Base-by-base conservation (phyloP, 2,888 invertebrate genomes). In the Neoitamus cyanurus region DNA sequence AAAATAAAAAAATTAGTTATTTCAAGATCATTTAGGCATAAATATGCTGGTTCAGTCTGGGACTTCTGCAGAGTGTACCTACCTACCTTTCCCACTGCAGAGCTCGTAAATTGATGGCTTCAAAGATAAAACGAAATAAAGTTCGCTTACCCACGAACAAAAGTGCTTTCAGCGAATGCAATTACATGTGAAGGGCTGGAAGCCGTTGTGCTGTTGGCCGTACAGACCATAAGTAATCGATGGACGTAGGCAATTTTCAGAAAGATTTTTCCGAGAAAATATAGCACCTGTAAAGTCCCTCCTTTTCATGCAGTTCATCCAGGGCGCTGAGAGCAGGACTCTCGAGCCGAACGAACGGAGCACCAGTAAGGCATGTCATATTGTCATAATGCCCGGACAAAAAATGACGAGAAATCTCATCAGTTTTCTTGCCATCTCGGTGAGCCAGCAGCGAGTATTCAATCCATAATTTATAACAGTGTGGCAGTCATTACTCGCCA, bases 381-480 rank as follows among this genome's bases (percentile, higher is more conserved):
- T 42, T 42, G n/a, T n/a, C n/a, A 36, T 36, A 36, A 73, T 30
- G 46, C 25, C n/a, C 48, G 31, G 31, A 34, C 31, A 20, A 58
- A 34, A 78, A 58, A 13, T 48, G 5, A 77, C 42, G 28, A 77
- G 20, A 46, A 77, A 31, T 58, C 78, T 58, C 48, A 48, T 78
- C 78, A 78, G 30, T 15, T 78, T 58, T 48, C n/a, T 58, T 78
- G 7, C n/a, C 78, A 58, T 34, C 78, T 48, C 48, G 37, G 31
- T 1, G 25, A 48, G 48, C 7, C 20, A 25, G 73, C 48, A n/a
- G 13, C 7, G 58, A 78, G 69, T 15, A 70, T 25, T 37, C 36
- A 69, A 84, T 78, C 69, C 77, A 82, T 84, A 84, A 82, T 84
- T 84, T 58, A 80, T 84, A 82, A 73, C 84, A 84, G 84, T 84